phyloP scores from a whole-genome alignment of 2,113 vertebrate species.

The Actenoides hombroni region DNA sequence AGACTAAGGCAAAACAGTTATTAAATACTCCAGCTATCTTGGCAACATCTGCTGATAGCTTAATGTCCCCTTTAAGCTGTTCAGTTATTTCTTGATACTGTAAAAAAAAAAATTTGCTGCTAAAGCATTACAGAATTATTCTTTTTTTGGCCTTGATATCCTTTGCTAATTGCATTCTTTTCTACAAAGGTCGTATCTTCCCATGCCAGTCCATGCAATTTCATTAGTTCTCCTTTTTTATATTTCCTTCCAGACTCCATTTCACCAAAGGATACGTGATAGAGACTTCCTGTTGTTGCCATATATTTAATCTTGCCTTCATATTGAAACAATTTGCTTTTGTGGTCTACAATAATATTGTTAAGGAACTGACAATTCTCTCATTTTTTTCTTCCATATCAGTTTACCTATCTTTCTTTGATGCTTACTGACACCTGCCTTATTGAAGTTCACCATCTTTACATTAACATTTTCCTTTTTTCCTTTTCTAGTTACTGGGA shows the following conservation, averaged over 20 bases:
- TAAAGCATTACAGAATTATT: not conserved
- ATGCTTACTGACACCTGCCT: not conserved
- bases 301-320: not conserved
- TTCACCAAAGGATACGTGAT: not conserved
- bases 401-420: not conserved
- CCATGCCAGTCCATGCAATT: not conserved
- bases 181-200: not conserved
- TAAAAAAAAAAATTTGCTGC: not conserved
- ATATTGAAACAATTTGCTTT: not conserved
- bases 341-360: not conserved
- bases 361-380: not conserved
- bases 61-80: not conserved
- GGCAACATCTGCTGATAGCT: not conserved
- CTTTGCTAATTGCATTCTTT: not conserved
- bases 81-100: not conserved
- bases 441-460: not conserved
- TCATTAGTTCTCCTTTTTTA: not conserved
- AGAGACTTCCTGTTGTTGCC: not conserved
- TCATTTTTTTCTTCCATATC: not conserved
- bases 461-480: not conserved
- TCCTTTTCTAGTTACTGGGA: not conserved
- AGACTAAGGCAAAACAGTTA: not conserved
- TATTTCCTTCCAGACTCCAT: not conserved
- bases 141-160: not conserved
- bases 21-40: not conserved